These are phyloP conservation scores for Temnothorax ravouxi DNA, from an alignment of 2,888 invertebrate genomes.

Conservation along the genomic window DNA sequence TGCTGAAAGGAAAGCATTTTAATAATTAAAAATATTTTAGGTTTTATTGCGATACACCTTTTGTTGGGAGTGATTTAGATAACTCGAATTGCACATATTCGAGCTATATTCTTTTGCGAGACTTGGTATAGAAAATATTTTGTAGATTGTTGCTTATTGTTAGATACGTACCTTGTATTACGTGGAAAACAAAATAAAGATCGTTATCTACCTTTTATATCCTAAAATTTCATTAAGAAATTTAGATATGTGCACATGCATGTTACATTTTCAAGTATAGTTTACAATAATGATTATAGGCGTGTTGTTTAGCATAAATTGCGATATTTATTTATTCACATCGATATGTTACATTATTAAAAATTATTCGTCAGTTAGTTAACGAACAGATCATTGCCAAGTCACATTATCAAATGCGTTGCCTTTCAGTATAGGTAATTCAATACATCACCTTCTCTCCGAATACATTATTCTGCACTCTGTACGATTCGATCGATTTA, in stretches of 20 bases:
- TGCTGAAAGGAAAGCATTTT: neutral
- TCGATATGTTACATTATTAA: slow-evolving; percentile 79
- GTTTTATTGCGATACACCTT: slow-evolving; percentile 12
- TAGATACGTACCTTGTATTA: slow-evolving; percentile 64
- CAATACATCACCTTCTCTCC: slow-evolving; percentile 10
- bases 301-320: slow-evolving; percentile 21
- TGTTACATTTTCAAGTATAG: neutral
- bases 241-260: neutral
- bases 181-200: slow-evolving; percentile 42
- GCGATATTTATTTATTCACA: slow-evolving; percentile 78
- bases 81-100: neutral
- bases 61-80: neutral
- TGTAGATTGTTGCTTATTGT: slow-evolving; percentile 52
- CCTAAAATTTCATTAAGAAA: slow-evolving; percentile 17
- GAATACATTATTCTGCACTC: slow-evolving; percentile 50
- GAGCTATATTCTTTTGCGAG: neutral
- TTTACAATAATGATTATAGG: neutral
- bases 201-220: slow-evolving; percentile 26
- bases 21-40: slow-evolving; percentile 28
- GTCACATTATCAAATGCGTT: slow-evolving; percentile 54
- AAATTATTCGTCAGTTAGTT: slow-evolving; percentile 77
- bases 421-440: slow-evolving; percentile 7
- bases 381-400: slow-evolving; percentile 69
- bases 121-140: slow-evolving; percentile 50
- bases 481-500: slow-evolving; percentile 48